Conservation (phyloP, 2,113 vertebrate species). For the Serilophus lunatus region DNA sequence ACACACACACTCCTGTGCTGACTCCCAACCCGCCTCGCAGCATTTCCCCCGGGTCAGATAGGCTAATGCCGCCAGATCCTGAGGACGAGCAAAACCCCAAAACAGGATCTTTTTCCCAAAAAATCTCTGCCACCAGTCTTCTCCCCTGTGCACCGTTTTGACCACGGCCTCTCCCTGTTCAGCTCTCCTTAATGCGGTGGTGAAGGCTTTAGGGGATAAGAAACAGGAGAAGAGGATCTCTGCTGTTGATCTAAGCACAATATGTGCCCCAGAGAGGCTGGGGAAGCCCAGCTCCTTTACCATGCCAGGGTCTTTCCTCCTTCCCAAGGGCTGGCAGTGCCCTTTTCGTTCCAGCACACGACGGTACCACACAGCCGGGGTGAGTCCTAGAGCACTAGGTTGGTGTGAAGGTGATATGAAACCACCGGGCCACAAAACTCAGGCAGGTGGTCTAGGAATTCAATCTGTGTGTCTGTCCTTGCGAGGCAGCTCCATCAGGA, state of each 20-base stretch:
- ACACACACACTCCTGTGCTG: not conserved
- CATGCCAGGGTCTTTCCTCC: no score
- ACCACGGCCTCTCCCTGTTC: accelerated
- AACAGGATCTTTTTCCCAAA: not conserved
- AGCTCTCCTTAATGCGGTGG: not conserved
- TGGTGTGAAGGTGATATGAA: not conserved
- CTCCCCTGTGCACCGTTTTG: not conserved
- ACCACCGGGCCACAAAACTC: not conserved
- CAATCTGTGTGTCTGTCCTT: not conserved
- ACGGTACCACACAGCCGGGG: accelerated
- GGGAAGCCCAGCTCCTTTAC: not conserved
- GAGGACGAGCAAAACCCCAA: not conserved
- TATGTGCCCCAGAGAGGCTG: not conserved
- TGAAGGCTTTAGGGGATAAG: not conserved
- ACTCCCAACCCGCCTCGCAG: accelerated
- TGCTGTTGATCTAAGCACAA: not conserved
- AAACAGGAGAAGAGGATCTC: not conserved
- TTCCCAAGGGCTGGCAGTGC: not conserved
- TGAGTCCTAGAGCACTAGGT: not conserved
- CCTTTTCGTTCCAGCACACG: not conserved
- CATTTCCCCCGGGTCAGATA: not conserved
- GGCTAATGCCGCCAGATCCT: not conserved
- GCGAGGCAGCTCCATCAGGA: not conserved
- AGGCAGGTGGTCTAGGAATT: not conserved
- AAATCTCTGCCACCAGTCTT: not conserved